A percentile compares a stretch with the other conserved stretches of the same genome.
These are phyloP conservation scores for Taenioides sp. DNA, from an alignment of 2,797 vertebrate genomes.

Conservation along the genomic window DNA sequence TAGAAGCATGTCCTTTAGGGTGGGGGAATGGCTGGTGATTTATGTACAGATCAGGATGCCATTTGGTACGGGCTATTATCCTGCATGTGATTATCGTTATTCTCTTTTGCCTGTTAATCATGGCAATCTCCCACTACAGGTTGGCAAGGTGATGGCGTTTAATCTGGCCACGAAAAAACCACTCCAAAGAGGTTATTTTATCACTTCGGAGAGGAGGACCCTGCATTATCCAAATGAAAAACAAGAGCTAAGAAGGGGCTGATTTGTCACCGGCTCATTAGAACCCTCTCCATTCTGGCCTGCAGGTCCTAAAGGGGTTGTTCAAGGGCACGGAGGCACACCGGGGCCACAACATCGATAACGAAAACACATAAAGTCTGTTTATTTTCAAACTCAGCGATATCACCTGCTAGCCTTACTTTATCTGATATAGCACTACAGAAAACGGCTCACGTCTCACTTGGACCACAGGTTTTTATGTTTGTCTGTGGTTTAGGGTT, in stretches of 20 bases:
- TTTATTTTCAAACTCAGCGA: slow-evolving; percentile 20
- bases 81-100: slow-evolving; percentile 75
- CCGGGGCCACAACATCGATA: slow-evolving; percentile 16
- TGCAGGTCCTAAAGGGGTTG: slow-evolving; percentile 38
- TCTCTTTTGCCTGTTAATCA: slow-evolving; percentile 75
- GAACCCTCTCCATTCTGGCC: slow-evolving; percentile 42
- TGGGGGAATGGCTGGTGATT: slow-evolving; percentile 58
- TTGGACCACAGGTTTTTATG: slow-evolving; percentile 7
- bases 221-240: slow-evolving; percentile 77
- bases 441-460: neutral
- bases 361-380: slow-evolving; percentile 7
- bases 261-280: slow-evolving; percentile 76
- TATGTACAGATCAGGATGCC: slow-evolving; percentile 65
- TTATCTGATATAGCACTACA: neutral
- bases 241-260: slow-evolving; percentile 62
- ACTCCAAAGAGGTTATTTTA: slow-evolving; percentile 67
- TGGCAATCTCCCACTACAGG: slow-evolving; percentile 63
- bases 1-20: slow-evolving; percentile 57
- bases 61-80: slow-evolving; percentile 72
- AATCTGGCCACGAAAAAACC: slow-evolving; percentile 66
- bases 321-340: slow-evolving; percentile 58
- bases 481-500: neutral
- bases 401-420: slow-evolving; percentile 13
- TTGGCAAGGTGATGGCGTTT: slow-evolving; percentile 75
- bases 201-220: slow-evolving; percentile 64